Evolutionary conservation across 2,888 invertebrate species (phyloP), one percentile per base, ranked within the genome.

Genomic region (Andrena bucephala): DNA sequence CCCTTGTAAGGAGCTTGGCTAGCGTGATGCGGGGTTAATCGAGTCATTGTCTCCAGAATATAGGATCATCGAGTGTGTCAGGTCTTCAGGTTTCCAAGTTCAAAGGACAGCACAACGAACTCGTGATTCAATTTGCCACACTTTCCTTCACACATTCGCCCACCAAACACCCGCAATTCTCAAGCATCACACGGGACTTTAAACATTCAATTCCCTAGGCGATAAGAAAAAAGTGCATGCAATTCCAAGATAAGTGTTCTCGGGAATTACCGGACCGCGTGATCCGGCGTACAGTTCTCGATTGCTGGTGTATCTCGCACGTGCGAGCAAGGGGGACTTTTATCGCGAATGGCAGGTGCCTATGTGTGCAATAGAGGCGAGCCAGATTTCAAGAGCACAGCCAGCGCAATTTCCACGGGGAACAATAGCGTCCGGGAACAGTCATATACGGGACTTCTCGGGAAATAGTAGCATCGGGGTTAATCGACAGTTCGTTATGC

Each of bases 401-500:
- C 16, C 73, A 65, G 36, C n/a, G 60, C 54, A 60, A 74, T 77
- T 78, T 73, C 72, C 74, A 16, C 72, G 31, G 16, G 60, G 73
- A 75, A 87, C 83, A 87, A 85, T 85, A 52, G 59, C 62, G 13
- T 62, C 29, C 31, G 57, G 59, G 31, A 72, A 42, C 36, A 52
- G 31, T 57, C 71, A n/a, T 57, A 36, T 20, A 48, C 8, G 77
- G 65, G 60, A 36, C 52, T 85, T 85, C 77, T 77, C 29, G 63
- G 79, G 80, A 84, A 67, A 76, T 31, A 8, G 54, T 27, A 8
- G 54, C 81, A 77, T 75, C 60, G 74, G 77, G 76, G 76, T 85
- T 77, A 85, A 84, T 84, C 81, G 77, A 52, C 87, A 42, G 73
- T 83, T 71, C 74, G 54, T 86, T 72, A 82, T 77, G 48, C 60